Evolutionary conservation across 2,888 invertebrate genomes (phyloP), one percentile per base, ranked within the genome.

Genomic region (Plebejus anna): DNA sequence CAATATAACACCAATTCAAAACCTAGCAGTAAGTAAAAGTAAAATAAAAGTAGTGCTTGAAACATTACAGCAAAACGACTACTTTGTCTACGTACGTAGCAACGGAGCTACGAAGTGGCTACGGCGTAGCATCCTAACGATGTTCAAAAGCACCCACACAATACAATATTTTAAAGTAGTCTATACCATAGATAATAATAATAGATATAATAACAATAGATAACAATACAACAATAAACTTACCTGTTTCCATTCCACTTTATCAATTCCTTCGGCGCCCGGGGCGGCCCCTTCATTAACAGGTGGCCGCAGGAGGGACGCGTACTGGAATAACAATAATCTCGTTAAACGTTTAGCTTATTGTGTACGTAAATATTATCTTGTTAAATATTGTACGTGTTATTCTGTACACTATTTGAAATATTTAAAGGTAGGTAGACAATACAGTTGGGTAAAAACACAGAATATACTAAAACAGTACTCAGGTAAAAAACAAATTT

Each of bases 231-330:
- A 59, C 22, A 59, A 9, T 61, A 11, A 70, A 75, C 91, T 91
- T 89, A 97, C 97, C 96, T 98, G 98, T 89, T 97, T 97, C 98
- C 98, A 98, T 90, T 98, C 98, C 78, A 96, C 95, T 90, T 97
- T 97, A 87, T 97, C 96, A 82, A 97, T 95, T 76, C 95, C 95
- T 84, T 96, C 96, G 7, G 95, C 95, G 38, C 95, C 95, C 76
- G 96, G 95, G 47, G 95, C 94, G 22, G 95, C 94, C 82, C 95
- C 95, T 80, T 96, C 96, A 76, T 95, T 94, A 71, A 97, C 95
- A 5, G 98, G 98, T 38, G 98, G 98, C 78, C 98, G 95, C 77
- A 98, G 91, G 59, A 98, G 95, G 2, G 98, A 98, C 76, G 97
- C 95, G 88, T 98, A 98, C 98, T 98, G 94, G 95, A 82, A 80